Evolutionary conservation across 2,113 vertebrate genomes (phyloP), one percentile per base, ranked within the genome.

Genomic region (Cinclus cinclus): DNA sequence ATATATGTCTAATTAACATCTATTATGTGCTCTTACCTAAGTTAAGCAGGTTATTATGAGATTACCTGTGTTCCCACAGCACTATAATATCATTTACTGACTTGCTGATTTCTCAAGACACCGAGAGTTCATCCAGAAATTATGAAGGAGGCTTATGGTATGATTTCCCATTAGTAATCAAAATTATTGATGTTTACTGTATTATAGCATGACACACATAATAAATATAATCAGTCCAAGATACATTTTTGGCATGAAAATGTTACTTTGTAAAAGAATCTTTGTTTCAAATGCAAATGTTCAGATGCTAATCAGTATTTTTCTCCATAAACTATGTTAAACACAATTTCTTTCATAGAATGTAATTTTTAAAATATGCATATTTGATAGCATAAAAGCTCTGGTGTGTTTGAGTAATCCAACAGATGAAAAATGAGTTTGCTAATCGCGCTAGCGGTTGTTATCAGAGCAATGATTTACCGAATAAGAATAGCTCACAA

Each of bases 131-230:
- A 80, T 94, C 33, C 33, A 88, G 64, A 95, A 88, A 77, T 95
- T 5, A 94, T 86, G 39, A 59, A 95, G 63, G 70, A 83, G 21
- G 46, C 39, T 83, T 63, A 80, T 50, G 19, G 6, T 39, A 74
- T 77, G 42, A 90, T 90, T 96, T 92, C 50, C 59, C 55, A 90
- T 47, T 78, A 86, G 56, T 64, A 91, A 90, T 93, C 55, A 92
- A 83, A 93, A 70, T 88, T 94, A 95, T 86, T 94, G 41, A 88
- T 90, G 79, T 83, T 92, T 95, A 70, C 44, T 83, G 19, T 67
- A 44, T 47, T 67, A 78, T 46, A 68, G 7, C 22, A 78, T n/a
- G 14, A 49, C 30, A 81, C 9, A 59, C 5, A 28, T 69, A 82
- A 86, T 77, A 94, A 91, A 85, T 86, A 83, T 42, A 41, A 60